Percentiles rank a stretch among this genome's conserved stretches.
phyloP scores from a whole-genome alignment of 2,888 invertebrate genomes.

The Ochropacha duplaris region DNA sequence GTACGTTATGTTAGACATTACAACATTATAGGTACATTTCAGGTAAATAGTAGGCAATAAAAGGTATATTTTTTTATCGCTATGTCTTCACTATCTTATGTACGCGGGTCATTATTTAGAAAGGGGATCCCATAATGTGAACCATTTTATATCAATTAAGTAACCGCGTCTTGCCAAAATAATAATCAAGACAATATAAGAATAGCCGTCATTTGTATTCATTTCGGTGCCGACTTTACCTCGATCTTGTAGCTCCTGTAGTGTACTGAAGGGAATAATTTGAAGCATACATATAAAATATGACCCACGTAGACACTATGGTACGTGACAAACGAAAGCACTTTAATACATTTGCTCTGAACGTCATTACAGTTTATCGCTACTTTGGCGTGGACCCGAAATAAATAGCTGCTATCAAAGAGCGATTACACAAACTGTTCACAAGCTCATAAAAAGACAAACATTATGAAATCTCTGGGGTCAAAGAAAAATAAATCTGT shows the following conservation, averaged over 20 bases:
- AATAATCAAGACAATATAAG: slow-evolving; percentile 14
- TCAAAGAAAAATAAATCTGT: slow-evolving; percentile 69
- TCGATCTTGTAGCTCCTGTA: slow-evolving; percentile 3
- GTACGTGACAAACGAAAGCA: slow-evolving; percentile 41
- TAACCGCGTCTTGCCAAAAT: slow-evolving; percentile 10
- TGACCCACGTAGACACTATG: slow-evolving; percentile 13
- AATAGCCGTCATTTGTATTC: slow-evolving; percentile 6
- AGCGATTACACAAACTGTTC: slow-evolving; percentile 73
- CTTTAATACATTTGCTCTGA: slow-evolving; percentile 55
- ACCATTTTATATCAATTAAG: slow-evolving; percentile 42
- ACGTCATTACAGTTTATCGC: slow-evolving; percentile 67
- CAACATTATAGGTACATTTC: too few relatives aligned
- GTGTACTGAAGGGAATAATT: slow-evolving; percentile 14
- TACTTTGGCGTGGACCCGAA: slow-evolving; percentile 57
- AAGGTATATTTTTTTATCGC: too few relatives aligned
- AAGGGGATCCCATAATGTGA: slow-evolving; percentile 2
- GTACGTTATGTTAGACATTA: too few relatives aligned
- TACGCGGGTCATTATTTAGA: not conserved
- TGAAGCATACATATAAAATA: slow-evolving; percentile 15
- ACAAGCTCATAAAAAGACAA: slow-evolving; percentile 70
- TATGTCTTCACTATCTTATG: not conserved
- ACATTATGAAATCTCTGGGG: slow-evolving; percentile 69
- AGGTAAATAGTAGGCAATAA: too few relatives aligned
- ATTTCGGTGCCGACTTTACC: not conserved
- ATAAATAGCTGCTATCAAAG: slow-evolving; percentile 73